phyloP scores from a whole-genome alignment of 2,113 vertebrate species.

The Pituophis catenifer region DNA sequence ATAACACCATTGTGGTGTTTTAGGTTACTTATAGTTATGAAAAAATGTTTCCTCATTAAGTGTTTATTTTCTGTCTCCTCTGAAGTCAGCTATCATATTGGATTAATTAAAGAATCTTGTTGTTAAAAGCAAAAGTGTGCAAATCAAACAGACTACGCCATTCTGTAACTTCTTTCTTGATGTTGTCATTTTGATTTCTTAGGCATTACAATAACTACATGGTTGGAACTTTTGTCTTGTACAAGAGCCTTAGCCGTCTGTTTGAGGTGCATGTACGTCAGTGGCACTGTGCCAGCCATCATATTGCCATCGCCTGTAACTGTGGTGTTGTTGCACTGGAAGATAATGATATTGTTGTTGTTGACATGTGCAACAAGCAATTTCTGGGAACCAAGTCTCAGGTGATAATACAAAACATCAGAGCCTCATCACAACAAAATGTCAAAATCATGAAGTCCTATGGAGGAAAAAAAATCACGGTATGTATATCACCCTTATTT shows the following conservation, averaged over 20 bases:
- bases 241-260: constrained; percentile 51
- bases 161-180: background rate
- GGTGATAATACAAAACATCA: constrained; percentile 59
- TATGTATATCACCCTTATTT: constrained; percentile 49
- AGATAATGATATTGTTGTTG: constrained; percentile 62
- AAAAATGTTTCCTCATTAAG: background rate
- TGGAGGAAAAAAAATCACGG: constrained; percentile 80
- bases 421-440: background rate
- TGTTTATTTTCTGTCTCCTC: background rate
- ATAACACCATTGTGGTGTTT: rapidly evolving
- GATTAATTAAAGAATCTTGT: background rate
- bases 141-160: rapidly evolving
- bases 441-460: constrained; percentile 75
- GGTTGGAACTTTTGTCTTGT: constrained; percentile 76
- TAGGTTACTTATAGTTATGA: background rate
- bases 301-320: constrained; percentile 67
- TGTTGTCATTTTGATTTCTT: constrained; percentile 6
- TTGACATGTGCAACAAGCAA: constrained; percentile 77
- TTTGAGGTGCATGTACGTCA: constrained; percentile 79
- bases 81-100: background rate
- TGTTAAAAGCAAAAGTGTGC: background rate
- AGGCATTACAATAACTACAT: constrained; percentile 75
- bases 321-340: constrained; percentile 69
- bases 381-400: constrained; percentile 65
- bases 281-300: constrained; percentile 73